Conservation (phyloP, 2,888 invertebrate species). For the Drosophila villosipedis region DNA sequence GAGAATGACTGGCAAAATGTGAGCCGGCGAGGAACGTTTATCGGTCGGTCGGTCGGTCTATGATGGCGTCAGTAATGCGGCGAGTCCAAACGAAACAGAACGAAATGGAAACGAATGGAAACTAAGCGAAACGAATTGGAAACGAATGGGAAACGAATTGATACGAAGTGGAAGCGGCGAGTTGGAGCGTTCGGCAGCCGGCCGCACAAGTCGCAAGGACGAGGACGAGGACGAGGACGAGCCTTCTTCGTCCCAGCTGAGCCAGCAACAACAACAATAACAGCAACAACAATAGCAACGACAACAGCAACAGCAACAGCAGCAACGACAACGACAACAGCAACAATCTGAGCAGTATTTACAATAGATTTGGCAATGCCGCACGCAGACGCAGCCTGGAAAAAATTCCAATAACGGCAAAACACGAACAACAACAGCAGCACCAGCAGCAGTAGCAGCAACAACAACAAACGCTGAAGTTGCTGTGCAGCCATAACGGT, state of each 20-base stretch:
- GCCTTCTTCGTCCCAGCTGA: slow-evolving; percentile 63
- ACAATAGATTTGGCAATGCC: slow-evolving; percentile 44
- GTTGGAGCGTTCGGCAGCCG: slow-evolving; percentile 47
- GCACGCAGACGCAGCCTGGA: slow-evolving; percentile 71
- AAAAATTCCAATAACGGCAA: slow-evolving; percentile 67
- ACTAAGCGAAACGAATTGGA: slow-evolving; percentile 36
- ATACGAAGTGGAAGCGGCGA: slow-evolving; percentile 38
- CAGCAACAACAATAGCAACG: not conserved
- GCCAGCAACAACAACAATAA: slow-evolving; percentile 16
- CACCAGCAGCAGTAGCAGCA: slow-evolving; percentile 33
- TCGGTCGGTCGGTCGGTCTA: slow-evolving; percentile 36
- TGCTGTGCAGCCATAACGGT: slow-evolving; percentile 60
- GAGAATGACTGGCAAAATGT: slow-evolving; percentile 65
- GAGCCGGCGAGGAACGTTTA: slow-evolving; percentile 47
- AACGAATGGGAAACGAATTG: slow-evolving; percentile 29
- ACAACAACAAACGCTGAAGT: slow-evolving; percentile 51
- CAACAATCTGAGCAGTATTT: slow-evolving; percentile 28
- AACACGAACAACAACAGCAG: slow-evolving; percentile 22
- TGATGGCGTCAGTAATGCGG: slow-evolving; percentile 59
- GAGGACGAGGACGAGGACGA: slow-evolving; percentile 54
- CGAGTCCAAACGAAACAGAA: slow-evolving; percentile 21
- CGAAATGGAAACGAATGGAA: slow-evolving; percentile 37
- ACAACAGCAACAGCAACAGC: slow-evolving; percentile 9
- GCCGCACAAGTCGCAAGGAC: slow-evolving; percentile 38
- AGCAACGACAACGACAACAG: slow-evolving; percentile 14